Conservation (phyloP, 2,113 vertebrate species). For the Daphoenositta chrysoptera region DNA sequence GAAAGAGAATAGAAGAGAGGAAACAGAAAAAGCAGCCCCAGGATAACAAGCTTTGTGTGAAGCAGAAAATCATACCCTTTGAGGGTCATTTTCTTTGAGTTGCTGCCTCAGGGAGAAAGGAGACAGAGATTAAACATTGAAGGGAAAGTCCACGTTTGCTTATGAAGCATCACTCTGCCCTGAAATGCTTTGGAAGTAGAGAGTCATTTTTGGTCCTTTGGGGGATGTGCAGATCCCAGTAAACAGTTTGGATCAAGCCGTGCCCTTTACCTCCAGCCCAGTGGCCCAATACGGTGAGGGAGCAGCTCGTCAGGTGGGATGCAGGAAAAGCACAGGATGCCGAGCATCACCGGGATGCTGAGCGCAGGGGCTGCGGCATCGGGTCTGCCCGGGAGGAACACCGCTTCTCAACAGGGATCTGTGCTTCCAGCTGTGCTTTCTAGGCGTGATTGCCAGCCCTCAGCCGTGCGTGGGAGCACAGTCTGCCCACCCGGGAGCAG, state of each 20-base stretch:
- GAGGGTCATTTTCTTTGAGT: conserved; percentile 48
- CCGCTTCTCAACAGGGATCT: neutral
- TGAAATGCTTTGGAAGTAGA: neutral
- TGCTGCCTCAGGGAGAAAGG: conserved; percentile 21
- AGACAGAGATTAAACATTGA: conserved; percentile 12
- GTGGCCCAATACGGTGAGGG: accelerated
- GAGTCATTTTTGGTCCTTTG: neutral
- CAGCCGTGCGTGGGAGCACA: neutral
- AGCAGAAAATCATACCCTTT: conserved; percentile 42
- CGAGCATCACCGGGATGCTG: neutral
- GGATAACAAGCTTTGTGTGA: conserved; percentile 43
- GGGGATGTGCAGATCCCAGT: neutral
- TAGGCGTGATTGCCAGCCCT: neutral
- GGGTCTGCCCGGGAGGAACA: accelerated
- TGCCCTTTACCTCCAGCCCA: neutral
- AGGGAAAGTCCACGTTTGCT: neutral
- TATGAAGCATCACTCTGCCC: neutral
- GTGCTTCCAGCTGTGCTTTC: neutral
- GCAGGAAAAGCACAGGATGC: neutral
- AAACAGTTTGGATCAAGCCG: neutral
- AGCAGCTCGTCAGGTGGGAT: accelerated
- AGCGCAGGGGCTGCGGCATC: neutral
- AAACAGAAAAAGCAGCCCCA: conserved; percentile 29
- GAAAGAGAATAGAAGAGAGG: neutral
- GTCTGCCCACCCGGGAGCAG: neutral